A percentile compares a stretch with the other conserved stretches of the same genome.
Conservation (phyloP, 2,888 invertebrate genomes). For the Luffia ferchaultella region DNA sequence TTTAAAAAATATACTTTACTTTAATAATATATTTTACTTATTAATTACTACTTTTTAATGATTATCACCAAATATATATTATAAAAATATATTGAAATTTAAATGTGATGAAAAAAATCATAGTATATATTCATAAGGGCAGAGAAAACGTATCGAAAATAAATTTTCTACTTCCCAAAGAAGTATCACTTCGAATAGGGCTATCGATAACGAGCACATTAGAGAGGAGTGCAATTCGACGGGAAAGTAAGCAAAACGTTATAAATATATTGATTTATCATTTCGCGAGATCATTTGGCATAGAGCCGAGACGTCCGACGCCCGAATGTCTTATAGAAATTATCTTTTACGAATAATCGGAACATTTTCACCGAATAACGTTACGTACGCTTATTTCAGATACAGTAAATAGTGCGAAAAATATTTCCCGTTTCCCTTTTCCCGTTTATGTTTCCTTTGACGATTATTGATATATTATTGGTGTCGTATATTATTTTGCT, state of each 20-base stretch:
- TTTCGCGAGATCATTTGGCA: neutral
- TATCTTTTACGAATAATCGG: neutral
- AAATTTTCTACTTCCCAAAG: too few species aligned
- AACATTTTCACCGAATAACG: neutral
- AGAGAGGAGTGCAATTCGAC: neutral
- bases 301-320: neutral
- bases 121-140: too few species aligned
- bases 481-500: neutral
- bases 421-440: neutral
- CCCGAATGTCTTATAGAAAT: neutral
- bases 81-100: too few species aligned
- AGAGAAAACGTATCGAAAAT: too few species aligned
- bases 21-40: too few species aligned
- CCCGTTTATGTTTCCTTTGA: neutral
- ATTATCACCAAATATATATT: too few species aligned
- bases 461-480: neutral
- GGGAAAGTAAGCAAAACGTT: neutral
- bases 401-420: neutral
- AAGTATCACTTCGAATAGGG: too few species aligned
- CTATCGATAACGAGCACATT: neutral
- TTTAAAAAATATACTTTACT: too few species aligned
- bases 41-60: too few species aligned
- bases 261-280: neutral
- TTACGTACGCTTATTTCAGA: neutral
- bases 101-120: too few species aligned